Conservation (phyloP, 2,113 vertebrate species). For the Neopipo cinnamomea region DNA sequence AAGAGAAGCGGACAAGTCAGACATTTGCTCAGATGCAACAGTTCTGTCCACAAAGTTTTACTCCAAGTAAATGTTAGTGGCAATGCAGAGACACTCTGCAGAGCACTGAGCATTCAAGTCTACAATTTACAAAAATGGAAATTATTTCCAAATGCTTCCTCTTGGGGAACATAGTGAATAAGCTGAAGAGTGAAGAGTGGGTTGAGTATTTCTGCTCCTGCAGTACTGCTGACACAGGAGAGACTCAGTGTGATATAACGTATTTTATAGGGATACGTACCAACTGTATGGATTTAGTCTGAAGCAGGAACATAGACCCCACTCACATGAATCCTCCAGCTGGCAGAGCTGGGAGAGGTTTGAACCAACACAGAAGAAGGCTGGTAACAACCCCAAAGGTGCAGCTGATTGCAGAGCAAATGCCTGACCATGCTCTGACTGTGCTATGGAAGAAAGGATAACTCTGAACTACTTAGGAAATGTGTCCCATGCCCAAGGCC, state of each 20-base stretch:
- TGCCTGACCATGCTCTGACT: background rate
- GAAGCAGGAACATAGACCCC: background rate
- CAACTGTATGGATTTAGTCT: background rate
- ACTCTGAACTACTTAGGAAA: background rate
- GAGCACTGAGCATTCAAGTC: fast-evolving
- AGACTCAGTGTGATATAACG: background rate
- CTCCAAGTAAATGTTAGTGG: background rate
- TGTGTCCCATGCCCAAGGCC: background rate
- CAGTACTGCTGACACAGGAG: background rate
- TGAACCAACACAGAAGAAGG: background rate
- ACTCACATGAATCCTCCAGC: background rate
- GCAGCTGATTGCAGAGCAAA: background rate
- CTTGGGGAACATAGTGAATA: background rate
- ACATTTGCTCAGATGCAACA: background rate
- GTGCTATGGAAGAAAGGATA: background rate
- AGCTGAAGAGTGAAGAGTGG: background rate
- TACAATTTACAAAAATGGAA: background rate
- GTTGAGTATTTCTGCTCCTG: background rate
- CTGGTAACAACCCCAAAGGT: background rate
- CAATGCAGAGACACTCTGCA: background rate
- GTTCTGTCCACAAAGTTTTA: background rate
- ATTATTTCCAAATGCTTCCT: background rate
- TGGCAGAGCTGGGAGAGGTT: background rate
- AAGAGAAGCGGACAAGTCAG: background rate
- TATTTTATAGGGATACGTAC: background rate